phyloP scores from a whole-genome alignment of 2,888 invertebrate species.

The Morinoia aosen region DNA sequence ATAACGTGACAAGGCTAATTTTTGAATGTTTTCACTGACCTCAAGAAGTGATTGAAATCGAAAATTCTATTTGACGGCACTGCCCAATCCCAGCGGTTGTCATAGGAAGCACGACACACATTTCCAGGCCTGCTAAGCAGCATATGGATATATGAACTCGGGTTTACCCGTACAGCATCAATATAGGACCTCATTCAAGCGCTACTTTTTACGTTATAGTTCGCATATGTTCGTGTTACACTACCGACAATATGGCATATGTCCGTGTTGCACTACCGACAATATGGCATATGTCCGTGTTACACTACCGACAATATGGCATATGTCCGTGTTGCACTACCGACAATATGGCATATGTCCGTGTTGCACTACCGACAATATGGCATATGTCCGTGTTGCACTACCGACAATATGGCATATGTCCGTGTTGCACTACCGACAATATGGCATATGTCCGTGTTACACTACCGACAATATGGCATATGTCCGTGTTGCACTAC shows the following conservation, averaged over 20 bases:
- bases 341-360: neutral
- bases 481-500: neutral
- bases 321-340: neutral
- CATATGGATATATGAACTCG: neutral
- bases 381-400: neutral
- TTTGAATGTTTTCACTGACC: too few relatives aligned
- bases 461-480: neutral
- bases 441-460: neutral
- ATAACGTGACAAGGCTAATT: too few relatives aligned
- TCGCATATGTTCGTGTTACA: neutral
- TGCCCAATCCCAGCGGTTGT: too few relatives aligned
- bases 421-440: neutral
- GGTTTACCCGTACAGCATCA: neutral
- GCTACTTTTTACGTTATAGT: neutral
- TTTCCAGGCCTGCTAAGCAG: too few relatives aligned
- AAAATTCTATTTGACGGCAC: too few relatives aligned
- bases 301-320: neutral
- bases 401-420: neutral
- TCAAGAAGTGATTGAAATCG: too few relatives aligned
- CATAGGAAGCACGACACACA: too few relatives aligned
- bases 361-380: neutral
- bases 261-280: neutral
- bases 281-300: neutral
- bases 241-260: neutral
- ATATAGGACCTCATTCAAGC: neutral